Conservation (phyloP, 2,797 vertebrate genomes). For the Enteromius treurensis region DNA sequence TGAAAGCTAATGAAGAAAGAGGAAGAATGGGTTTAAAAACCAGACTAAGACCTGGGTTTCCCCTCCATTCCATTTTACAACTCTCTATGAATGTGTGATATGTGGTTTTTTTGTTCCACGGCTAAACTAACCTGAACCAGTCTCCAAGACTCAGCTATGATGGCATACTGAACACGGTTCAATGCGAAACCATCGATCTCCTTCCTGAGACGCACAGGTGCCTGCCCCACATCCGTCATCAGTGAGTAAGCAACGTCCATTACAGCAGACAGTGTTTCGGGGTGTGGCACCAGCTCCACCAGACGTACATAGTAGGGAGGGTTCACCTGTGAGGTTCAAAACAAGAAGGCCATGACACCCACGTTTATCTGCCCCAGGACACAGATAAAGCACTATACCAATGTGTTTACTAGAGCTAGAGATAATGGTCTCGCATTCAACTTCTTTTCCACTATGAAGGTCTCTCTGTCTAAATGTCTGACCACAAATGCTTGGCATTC, state of each 20-base stretch:
- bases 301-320: conserved; percentile 92
- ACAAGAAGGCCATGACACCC: background rate
- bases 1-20: background rate
- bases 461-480: conserved; percentile 9
- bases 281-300: conserved; percentile 96
- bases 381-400: conserved; percentile 26
- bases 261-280: conserved; percentile 80
- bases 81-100: background rate
- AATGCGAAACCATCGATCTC: conserved; percentile 93
- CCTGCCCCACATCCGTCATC: conserved; percentile 91
- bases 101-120: conserved; percentile 1
- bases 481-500: conserved; percentile 21
- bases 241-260: conserved; percentile 82
- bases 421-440: conserved; percentile 27
- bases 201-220: conserved; percentile 84
- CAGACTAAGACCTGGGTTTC: too few species aligned
- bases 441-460: conserved; percentile 14
- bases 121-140: conserved; percentile 86
- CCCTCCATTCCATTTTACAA: background rate
- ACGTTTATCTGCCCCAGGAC: background rate
- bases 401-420: conserved; percentile 15
- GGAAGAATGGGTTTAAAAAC: background rate
- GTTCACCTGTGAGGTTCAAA: conserved; percentile 83
- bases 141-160: conserved; percentile 95
- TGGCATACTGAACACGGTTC: conserved; percentile 92